Conservation (phyloP, 2,888 invertebrate species). For the Strigamia crassipes region DNA sequence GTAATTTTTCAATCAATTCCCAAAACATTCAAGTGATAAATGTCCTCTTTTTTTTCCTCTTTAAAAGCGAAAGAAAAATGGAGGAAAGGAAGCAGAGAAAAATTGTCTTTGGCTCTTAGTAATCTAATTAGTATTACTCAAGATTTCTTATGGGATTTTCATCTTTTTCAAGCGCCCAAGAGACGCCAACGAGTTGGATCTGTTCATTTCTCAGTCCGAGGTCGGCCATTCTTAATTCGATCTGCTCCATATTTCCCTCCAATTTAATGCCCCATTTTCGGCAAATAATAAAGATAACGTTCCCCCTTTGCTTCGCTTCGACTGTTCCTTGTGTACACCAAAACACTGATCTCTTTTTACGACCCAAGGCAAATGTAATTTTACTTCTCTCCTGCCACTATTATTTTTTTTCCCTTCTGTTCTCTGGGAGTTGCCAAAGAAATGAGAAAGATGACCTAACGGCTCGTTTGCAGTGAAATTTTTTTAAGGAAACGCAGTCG, state of each 20-base stretch:
- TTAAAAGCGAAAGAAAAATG: background rate
- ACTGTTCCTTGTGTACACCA: constrained; percentile 38
- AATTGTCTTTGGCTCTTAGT: constrained; percentile 38
- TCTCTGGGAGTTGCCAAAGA: constrained; percentile 25
- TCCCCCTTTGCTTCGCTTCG: constrained; percentile 2
- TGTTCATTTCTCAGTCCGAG: constrained; percentile 2
- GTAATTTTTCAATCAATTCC: constrained; percentile 12
- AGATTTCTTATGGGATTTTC: constrained; percentile 36
- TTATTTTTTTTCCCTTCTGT: constrained; percentile 7
- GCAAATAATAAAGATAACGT: constrained; percentile 42
- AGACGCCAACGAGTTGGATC: constrained; percentile 21
- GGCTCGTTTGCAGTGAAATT: constrained; percentile 35
- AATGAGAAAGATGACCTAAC: constrained; percentile 38
- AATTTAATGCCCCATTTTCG: constrained; percentile 35
- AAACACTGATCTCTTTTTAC: constrained; percentile 42
- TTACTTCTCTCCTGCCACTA: constrained; percentile 10
- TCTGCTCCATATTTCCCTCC: constrained; percentile 10
- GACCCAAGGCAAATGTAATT: constrained; percentile 39
- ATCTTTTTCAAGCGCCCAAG: constrained; percentile 19
- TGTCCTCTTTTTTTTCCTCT: background rate
- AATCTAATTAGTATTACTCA: constrained; percentile 42
- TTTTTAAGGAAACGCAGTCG: background rate
- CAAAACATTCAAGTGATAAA: constrained; percentile 33
- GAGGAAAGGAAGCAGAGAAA: background rate
- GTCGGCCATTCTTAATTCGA: constrained; percentile 42